Percentiles rank a stretch among this genome's conserved stretches.
phyloP scores from a whole-genome alignment of 53 echinoderm and acorn worm species.

The Holothuria scabra region DNA sequence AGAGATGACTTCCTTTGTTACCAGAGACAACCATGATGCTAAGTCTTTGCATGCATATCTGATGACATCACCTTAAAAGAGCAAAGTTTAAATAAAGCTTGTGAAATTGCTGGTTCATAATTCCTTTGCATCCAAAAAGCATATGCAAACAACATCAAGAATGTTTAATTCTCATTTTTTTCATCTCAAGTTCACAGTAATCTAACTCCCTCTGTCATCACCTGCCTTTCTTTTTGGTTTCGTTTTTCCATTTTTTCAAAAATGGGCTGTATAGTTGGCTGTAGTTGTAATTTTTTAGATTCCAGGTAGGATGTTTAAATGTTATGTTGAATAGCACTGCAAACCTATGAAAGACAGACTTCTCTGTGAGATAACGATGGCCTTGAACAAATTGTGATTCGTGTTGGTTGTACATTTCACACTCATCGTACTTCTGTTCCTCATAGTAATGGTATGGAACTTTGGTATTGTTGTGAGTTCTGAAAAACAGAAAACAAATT shows the following conservation, averaged over 20 bases:
- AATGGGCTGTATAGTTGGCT: constrained; percentile 38
- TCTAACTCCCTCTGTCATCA: background rate
- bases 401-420: constrained; percentile 45
- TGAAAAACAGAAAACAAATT: background rate
- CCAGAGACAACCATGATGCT: no score
- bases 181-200: no score
- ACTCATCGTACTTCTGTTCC: constrained; percentile 44
- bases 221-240: background rate
- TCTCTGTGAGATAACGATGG: constrained; percentile 49
- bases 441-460: constrained; percentile 50
- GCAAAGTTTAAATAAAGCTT: no score
- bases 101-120: no score
- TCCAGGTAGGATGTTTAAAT: constrained; percentile 36
- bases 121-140: no score
- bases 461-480: constrained; percentile 26
- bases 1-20: no score
- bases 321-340: constrained; percentile 38
- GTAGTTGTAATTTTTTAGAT: constrained; percentile 22
- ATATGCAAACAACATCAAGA: no score
- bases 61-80: no score
- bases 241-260: constrained; percentile 28
- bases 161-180: no score
- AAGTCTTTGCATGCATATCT: no score
- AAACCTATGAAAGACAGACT: constrained; percentile 47
- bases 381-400: constrained; percentile 41